Evolutionary conservation across 1,140 invertebrate species (phyloP), one percentile per base, ranked within the genome.

Genomic region (Wasmannia auropunctata): DNA sequence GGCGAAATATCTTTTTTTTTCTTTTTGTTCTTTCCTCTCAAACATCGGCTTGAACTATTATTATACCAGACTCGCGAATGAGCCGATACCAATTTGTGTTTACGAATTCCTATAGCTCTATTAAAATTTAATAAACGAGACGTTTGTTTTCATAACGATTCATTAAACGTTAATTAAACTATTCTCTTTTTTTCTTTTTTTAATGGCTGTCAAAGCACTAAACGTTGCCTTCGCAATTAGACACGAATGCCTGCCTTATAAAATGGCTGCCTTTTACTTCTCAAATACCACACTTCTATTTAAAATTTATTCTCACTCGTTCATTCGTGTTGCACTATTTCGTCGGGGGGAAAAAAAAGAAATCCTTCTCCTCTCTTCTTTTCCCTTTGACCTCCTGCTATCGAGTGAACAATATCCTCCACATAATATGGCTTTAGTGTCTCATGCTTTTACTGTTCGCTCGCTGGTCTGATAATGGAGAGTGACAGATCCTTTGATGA

Each of bases 401-500:
- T 72, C 31, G 51, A 34, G 58, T 74, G 74, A 87, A 89, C 86
- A 85, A 81, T 87, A 70, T 56, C 81, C 77, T 85, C 69, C 85
- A 76, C 69, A 79, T 90, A 80, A 87, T 85, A 85, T 84, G 67
- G 69, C 67, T 86, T 81, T 89, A 87, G 51, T 86, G 88, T 89
- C 89, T 90, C 81, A 85, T 76, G 88, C 80, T 90, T 85, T 90
- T 89, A 70, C 86, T 85, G 81, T 90, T 90, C 89, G 37, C 60
- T 90, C 86, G 51, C 75, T 60, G 74, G 74, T 56, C 54, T 84
- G 37, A 86, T 90, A 90, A 90, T 87, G 81, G 88, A 87, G 62
- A 84, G 70, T 87, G 89, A 90, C 86, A 87, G 88, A 87, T 80
- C 77, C 88, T 87, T 90, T 90, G 81, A 87, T 34, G 88, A 89